A percentile compares a stretch with the other conserved stretches of the same genome.
These are phyloP conservation scores for Isurus oxyrinchus DNA, from an alignment of 2,113 vertebrate genomes.

Conservation along the genomic window DNA sequence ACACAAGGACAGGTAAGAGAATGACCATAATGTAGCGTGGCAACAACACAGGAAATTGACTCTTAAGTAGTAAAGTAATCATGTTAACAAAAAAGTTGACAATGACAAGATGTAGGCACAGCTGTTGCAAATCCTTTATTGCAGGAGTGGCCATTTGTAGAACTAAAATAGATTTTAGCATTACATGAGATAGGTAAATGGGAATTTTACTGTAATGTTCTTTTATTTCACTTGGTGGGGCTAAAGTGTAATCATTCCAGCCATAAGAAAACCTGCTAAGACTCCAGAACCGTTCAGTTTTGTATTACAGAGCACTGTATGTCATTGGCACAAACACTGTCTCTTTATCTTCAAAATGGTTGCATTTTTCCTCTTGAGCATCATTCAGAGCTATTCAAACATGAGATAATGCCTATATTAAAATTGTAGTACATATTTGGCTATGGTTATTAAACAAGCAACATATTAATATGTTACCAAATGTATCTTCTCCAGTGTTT, in stretches of 20 bases:
- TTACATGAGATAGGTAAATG: not conserved
- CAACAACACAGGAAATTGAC: not conserved
- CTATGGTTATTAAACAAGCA: not conserved
- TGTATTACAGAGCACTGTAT: not conserved
- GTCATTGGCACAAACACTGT: not conserved
- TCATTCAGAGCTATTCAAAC: not conserved
- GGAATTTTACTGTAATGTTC: not conserved
- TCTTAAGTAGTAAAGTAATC: not conserved
- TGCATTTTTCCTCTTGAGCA: not conserved
- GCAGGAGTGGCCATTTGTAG: not conserved
- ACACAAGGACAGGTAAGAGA: not conserved
- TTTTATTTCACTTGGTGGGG: slow-evolving; percentile 32
- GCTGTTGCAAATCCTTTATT: not conserved
- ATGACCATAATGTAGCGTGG: not conserved
- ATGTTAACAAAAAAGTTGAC: not conserved
- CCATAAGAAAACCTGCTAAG: not conserved
- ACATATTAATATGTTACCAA: not conserved
- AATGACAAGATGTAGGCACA: not conserved
- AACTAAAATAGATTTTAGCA: not conserved
- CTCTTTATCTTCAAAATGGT: not conserved
- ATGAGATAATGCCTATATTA: not conserved
- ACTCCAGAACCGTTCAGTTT: not conserved
- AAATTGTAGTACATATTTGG: not conserved
- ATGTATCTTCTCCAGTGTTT: not conserved
- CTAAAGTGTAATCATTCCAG: slow-evolving; percentile 14